phyloP scores from a whole-genome alignment of 2,888 invertebrate genomes.

The Lycaena phlaeas region DNA sequence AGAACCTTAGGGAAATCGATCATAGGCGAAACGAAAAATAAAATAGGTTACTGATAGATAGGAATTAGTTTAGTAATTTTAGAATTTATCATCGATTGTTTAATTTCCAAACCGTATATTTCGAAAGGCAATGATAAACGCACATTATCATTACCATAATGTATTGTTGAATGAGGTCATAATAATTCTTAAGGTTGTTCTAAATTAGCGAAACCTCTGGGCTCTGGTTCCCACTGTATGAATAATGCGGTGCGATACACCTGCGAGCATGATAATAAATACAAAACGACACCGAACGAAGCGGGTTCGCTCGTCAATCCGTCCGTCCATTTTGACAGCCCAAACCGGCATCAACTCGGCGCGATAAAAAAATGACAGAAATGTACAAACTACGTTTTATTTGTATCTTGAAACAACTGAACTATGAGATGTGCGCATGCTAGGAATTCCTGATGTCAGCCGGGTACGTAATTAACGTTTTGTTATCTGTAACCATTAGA shows the following conservation, averaged over 20 bases:
- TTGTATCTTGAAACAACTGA: slow-evolving; percentile 12
- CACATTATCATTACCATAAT: too few relatives aligned
- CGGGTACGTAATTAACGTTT: background rate
- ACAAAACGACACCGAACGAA: slow-evolving; percentile 41
- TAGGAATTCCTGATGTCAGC: background rate
- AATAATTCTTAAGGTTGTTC: slow-evolving; percentile 1
- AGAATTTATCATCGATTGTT: too few relatives aligned
- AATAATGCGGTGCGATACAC: slow-evolving; percentile 55
- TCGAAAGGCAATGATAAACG: too few relatives aligned
- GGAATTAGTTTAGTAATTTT: too few relatives aligned
- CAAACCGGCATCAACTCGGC: slow-evolving; percentile 64
- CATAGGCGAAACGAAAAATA: too few relatives aligned
- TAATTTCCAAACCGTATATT: too few relatives aligned
- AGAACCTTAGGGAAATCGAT: too few relatives aligned
- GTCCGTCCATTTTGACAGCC: slow-evolving; percentile 67
- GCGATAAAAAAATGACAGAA: slow-evolving; percentile 38
- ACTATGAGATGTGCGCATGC: slow-evolving; percentile 3
- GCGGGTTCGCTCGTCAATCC: slow-evolving; percentile 65
- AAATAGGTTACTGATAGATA: too few relatives aligned
- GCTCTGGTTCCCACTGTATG: slow-evolving; percentile 25
- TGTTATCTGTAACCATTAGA: background rate
- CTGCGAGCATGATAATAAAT: slow-evolving; percentile 46
- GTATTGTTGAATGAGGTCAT: too few relatives aligned
- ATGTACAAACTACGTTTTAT: slow-evolving; percentile 23
- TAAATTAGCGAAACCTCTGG: slow-evolving; percentile 16